Evolutionary conservation across 1,140 invertebrate genomes (phyloP).

Genomic region (Probaryconus sp.): DNA sequence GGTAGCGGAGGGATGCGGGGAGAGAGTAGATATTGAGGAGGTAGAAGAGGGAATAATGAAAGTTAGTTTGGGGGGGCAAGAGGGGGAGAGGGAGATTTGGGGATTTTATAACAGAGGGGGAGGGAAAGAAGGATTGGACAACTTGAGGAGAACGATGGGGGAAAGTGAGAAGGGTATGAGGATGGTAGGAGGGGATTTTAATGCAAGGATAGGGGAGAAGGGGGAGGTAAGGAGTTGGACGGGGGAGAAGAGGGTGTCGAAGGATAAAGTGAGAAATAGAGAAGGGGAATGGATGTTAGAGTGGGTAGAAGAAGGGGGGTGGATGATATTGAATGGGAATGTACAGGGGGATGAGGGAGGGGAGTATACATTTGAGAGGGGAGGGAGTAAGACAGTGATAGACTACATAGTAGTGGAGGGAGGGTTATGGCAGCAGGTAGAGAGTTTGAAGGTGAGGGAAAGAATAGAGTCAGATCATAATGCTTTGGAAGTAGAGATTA

Average conservation of each 20-base stretch:
- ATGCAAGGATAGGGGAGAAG: not conserved
- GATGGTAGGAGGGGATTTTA: not conserved
- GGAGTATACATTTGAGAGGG: constrained; percentile 2
- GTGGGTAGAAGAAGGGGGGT: not conserved
- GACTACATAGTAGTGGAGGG: constrained; percentile 2
- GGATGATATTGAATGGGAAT: constrained; percentile 6
- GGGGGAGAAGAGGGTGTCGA: not conserved
- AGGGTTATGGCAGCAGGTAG: not conserved
- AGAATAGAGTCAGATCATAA: constrained; percentile 6
- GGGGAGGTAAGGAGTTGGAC: not conserved
- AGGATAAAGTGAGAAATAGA: constrained; percentile 1
- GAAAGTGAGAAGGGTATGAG: not conserved
- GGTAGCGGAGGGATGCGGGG: too few species aligned
- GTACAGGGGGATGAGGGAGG: not conserved
- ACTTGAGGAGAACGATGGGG: not conserved
- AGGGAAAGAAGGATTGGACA: not conserved
- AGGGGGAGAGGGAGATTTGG: not conserved
- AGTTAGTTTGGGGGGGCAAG: not conserved
- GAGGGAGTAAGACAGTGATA: not conserved
- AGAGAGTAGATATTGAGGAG: too few species aligned
- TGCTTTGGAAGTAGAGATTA: too few species aligned
- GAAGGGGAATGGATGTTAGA: not conserved
- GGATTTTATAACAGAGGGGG: not conserved
- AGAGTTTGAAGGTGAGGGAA: not conserved
- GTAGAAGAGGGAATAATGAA: too few species aligned